A percentile compares a stretch with the other conserved stretches of the same genome.
phyloP scores from a whole-genome alignment of 2,888 invertebrate genomes.

The Hofmannophila pseudospretella region DNA sequence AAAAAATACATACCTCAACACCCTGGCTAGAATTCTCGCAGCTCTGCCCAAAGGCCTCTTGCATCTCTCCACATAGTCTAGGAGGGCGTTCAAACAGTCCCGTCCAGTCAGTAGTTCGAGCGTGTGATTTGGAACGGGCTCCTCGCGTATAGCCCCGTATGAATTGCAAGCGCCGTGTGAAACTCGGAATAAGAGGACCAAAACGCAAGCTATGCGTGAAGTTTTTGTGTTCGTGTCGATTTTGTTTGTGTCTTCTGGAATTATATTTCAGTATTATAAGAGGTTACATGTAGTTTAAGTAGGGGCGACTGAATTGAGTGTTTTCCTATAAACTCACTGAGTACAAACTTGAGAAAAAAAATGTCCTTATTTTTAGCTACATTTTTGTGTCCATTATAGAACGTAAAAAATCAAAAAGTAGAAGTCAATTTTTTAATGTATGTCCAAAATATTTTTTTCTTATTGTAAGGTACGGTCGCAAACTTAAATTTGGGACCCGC shows the following conservation, averaged over 20 bases:
- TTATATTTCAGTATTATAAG: too few species aligned
- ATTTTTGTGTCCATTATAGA: too few species aligned
- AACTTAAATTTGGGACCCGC: too few species aligned
- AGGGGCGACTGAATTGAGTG: too few species aligned
- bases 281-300: too few species aligned
- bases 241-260: constrained; percentile 38
- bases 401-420: too few species aligned
- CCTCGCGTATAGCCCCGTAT: constrained; percentile 36
- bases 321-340: too few species aligned
- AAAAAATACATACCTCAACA: constrained; percentile 69
- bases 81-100: constrained; percentile 58
- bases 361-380: too few species aligned
- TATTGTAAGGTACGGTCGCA: too few species aligned
- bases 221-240: constrained; percentile 36
- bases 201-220: constrained; percentile 58
- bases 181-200: constrained; percentile 58
- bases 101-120: constrained; percentile 52
- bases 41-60: constrained; percentile 67
- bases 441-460: too few species aligned
- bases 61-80: constrained; percentile 67
- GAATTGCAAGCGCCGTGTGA: constrained; percentile 52
- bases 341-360: too few species aligned
- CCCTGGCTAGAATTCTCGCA: constrained; percentile 69
- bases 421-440: too few species aligned
- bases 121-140: constrained; percentile 44